Conservation (phyloP, 2,797 vertebrate species). For the Crocidura indochinensis region DNA sequence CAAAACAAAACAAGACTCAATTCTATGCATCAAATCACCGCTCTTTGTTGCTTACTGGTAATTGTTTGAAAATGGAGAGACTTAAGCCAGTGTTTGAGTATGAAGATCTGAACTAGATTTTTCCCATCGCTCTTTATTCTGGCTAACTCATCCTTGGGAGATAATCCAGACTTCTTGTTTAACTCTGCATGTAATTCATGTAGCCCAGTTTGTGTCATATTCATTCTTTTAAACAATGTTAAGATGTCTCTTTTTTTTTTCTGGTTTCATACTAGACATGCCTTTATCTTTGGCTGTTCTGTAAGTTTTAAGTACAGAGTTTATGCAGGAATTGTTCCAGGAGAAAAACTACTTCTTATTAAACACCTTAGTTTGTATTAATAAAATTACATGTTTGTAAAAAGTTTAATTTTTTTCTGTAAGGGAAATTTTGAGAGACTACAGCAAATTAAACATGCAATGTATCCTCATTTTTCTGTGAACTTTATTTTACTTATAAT, state of each 20-base stretch:
- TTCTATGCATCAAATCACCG: too few relatives aligned
- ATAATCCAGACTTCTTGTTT: constrained; percentile 39
- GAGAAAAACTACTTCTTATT: neutral
- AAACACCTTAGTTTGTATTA: constrained; percentile 7
- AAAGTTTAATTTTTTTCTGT: constrained; percentile 74
- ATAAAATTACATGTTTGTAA: constrained; percentile 37
- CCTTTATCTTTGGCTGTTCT: constrained; percentile 45
- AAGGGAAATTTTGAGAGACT: constrained; percentile 62
- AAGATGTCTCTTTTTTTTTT: constrained; percentile 50
- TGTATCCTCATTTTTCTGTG: constrained; percentile 71
- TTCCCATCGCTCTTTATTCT: neutral
- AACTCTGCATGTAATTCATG: constrained; percentile 33
- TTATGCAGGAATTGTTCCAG: constrained; percentile 48
- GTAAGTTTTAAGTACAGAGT: neutral
- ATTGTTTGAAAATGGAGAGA: constrained; percentile 36
- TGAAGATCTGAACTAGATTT: neutral
- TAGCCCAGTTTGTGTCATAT: constrained; percentile 37
- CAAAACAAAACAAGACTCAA: too few relatives aligned
- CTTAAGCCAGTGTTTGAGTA: neutral
- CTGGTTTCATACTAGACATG: constrained; percentile 55
- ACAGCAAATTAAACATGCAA: constrained; percentile 40
- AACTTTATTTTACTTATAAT: constrained; percentile 73
- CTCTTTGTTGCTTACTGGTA: neutral
- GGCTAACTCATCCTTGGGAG: neutral
- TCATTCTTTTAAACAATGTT: constrained; percentile 68